Evolutionary conservation across 2,888 invertebrate species (phyloP).

Genomic region (Ochropacha duplaris): DNA sequence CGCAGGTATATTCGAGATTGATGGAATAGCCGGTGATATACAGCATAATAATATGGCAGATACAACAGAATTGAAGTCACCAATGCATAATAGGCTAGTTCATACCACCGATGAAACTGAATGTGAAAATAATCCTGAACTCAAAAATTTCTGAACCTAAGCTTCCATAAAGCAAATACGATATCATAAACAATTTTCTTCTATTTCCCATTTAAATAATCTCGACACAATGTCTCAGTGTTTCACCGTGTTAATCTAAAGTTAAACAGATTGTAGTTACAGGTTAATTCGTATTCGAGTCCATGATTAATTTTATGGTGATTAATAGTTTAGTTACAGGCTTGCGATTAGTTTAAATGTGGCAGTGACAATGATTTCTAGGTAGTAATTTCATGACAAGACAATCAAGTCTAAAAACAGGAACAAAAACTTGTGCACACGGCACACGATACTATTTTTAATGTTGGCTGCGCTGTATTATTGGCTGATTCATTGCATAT

Average conservation of each 20-base stretch:
- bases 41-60: too few relatives aligned
- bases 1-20: neutral
- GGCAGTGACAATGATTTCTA: neutral
- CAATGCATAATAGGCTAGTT: too few relatives aligned
- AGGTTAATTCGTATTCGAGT: neutral
- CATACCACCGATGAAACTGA: too few relatives aligned
- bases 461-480: neutral
- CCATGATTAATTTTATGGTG: neutral
- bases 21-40: neutral
- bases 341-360: neutral
- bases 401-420: neutral
- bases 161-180: too few relatives aligned
- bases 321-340: neutral
- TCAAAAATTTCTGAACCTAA: too few relatives aligned
- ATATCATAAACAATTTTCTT: too few relatives aligned
- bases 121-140: too few relatives aligned
- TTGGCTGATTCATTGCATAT: neutral
- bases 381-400: neutral
- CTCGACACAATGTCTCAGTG: too few relatives aligned
- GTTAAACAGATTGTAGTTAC: neutral
- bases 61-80: too few relatives aligned
- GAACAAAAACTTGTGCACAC: conserved; percentile 1
- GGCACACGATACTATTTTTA: neutral
- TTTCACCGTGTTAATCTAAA: neutral
- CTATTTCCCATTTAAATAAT: too few relatives aligned